Evolutionary conservation across 2,888 invertebrate species (phyloP).

Genomic region (Metellina segmentata): DNA sequence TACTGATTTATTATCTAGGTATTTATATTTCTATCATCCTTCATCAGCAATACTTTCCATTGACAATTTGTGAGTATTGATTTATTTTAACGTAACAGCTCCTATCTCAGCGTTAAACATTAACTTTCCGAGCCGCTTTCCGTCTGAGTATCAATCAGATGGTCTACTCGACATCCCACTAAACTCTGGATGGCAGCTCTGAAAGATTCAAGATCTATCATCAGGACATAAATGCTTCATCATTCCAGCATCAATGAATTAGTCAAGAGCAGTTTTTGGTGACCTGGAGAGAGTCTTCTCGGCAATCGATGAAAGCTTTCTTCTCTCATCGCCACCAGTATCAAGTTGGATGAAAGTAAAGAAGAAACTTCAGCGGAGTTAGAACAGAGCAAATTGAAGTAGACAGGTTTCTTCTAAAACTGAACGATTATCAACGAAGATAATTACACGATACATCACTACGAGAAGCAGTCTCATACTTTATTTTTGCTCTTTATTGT

Average conservation of each 20-base stretch:
- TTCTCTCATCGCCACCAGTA: not conserved
- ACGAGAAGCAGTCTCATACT: not conserved
- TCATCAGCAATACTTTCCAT: too few relatives aligned
- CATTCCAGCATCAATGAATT: constrained; percentile 33
- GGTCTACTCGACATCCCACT: constrained; percentile 18
- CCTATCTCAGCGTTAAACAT: too few relatives aligned
- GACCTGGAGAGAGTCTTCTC: not conserved
- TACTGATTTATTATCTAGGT: too few relatives aligned
- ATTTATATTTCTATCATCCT: too few relatives aligned
- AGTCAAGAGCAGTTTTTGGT: constrained; percentile 23
- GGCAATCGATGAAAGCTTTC: constrained; percentile 44
- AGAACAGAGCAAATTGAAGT: constrained; percentile 43
- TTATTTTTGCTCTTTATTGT: not conserved
- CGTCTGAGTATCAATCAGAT: not conserved
- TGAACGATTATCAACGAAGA: not conserved
- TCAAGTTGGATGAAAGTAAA: not conserved
- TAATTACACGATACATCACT: not conserved
- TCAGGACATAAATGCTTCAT: constrained; percentile 39
- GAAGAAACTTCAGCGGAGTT: not conserved
- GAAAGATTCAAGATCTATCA: constrained; percentile 50
- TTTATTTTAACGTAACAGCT: too few relatives aligned
- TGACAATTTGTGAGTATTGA: too few relatives aligned
- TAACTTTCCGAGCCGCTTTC: not conserved
- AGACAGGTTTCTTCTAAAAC: constrained; percentile 17
- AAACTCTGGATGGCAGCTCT: not conserved